Evolutionary conservation across 1,140 invertebrate genomes (phyloP).

Genomic region (Trichoplusia ni): DNA sequence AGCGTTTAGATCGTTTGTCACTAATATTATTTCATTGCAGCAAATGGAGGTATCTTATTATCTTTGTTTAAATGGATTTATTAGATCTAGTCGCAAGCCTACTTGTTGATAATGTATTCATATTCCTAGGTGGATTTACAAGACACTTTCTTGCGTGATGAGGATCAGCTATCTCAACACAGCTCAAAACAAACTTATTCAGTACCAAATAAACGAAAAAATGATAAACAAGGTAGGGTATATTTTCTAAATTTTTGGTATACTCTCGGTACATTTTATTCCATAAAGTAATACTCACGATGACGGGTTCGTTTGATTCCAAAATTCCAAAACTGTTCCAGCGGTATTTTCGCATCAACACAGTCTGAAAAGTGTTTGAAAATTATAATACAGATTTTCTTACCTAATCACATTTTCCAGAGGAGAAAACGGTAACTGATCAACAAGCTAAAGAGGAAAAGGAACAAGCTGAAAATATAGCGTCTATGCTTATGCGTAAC

Average conservation of each 20-base stretch:
- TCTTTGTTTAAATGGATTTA: slow-evolving; percentile 1
- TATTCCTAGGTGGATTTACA: slow-evolving; percentile 42
- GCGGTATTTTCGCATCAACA: too few species aligned
- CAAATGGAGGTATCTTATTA: slow-evolving; percentile 61
- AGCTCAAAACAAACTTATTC: slow-evolving; percentile 48
- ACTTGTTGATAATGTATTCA: background rate
- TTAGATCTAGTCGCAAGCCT: background rate
- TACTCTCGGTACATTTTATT: too few species aligned
- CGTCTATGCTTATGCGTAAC: slow-evolving; percentile 56
- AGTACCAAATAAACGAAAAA: slow-evolving; percentile 53
- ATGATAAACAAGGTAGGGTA: slow-evolving; percentile 44
- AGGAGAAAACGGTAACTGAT: slow-evolving; percentile 47
- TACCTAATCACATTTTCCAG: slow-evolving; percentile 35
- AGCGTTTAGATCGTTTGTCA: slow-evolving; percentile 14
- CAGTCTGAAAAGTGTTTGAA: too few species aligned
- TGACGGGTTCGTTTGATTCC: too few species aligned
- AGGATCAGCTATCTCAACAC: slow-evolving; percentile 49
- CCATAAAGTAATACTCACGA: too few species aligned
- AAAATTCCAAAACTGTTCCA: too few species aligned
- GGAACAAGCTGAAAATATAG: slow-evolving; percentile 54
- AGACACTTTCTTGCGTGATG: slow-evolving; percentile 55
- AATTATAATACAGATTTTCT: background rate
- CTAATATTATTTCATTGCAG: slow-evolving; percentile 26
- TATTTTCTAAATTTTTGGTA: background rate
- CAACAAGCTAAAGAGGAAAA: slow-evolving; percentile 57